Evolutionary conservation across 2,113 vertebrate species (phyloP).

Genomic region (Trematomus loennbergii): DNA sequence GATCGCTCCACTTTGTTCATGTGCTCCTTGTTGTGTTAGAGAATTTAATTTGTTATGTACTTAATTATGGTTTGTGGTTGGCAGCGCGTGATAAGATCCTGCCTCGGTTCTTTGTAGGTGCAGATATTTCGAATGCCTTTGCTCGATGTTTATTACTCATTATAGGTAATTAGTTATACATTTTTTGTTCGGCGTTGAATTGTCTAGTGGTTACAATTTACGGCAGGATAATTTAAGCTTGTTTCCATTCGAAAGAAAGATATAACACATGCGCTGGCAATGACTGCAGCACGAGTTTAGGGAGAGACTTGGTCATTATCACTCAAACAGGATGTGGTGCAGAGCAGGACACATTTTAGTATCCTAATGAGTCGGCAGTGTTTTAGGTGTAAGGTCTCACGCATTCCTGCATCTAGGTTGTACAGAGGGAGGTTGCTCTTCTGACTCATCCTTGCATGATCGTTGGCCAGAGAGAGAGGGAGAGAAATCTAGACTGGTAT

Average conservation of each 20-base stretch:
- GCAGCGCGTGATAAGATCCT: neutral
- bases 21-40: neutral
- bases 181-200: neutral
- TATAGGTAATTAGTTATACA: neutral
- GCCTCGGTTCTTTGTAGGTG: neutral
- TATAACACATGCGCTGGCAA: neutral
- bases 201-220: neutral
- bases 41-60: neutral
- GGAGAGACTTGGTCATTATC: conserved; percentile 29
- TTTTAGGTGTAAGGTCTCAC: conserved; percentile 28
- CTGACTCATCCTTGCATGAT: conserved; percentile 54
- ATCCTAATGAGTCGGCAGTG: conserved; percentile 1
- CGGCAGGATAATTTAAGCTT: neutral
- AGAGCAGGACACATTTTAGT: conserved; percentile 18
- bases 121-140: neutral
- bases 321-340: conserved; percentile 62
- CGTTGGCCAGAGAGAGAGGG: conserved; percentile 45
- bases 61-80: neutral
- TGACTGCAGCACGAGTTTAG: neutral
- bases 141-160: neutral
- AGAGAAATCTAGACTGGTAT: conserved; percentile 73
- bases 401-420: conserved; percentile 50
- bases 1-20: neutral
- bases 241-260: neutral
- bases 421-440: conserved; percentile 43